Base-by-base conservation (phyloP, 2,797 vertebrate genomes). In the Hypotaenidia okinawae region DNA sequence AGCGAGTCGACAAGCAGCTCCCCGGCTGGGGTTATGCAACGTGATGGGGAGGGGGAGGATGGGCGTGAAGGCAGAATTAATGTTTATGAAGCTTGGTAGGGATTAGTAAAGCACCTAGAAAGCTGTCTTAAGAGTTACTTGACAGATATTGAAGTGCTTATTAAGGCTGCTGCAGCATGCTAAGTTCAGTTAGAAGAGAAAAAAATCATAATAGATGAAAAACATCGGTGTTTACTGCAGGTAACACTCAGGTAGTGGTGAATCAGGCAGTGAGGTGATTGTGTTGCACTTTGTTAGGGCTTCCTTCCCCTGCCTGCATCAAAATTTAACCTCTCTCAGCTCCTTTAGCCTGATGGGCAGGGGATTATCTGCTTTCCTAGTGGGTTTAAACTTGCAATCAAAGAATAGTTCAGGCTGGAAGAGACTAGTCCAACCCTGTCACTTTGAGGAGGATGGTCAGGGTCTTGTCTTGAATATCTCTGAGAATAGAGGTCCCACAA, bases 171-270 rank as follows among this genome's bases (percentile, higher is more conserved):
- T 87, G 76, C 67, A 70, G 82, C 7, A 2, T 5, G 24, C 66
- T 75, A 39, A 61, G 69, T 55, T 68, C 5, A 23, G 67, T 52
- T 76, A 59, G 58, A 58, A 78, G 63, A 30, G 54, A 28, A 32
- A 58, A 28, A 76, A 88, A 19, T 52, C 39, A 47, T 21, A 24
- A 27, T 45, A 62, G 37, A 43, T 57, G 64, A 59, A 30, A 84
- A 80, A 55, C 59, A 57, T 49, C 52, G 80, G 69, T 82, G 89
- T 91, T 78, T 91, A 84, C 35, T 52, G 81, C 39, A 25, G 0
- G 1, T n/a, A 51, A 30, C 23, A 8, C 35, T 39, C 0, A 0
- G 45, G 59, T 23, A 30, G 43, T 1, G 45, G 68, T 72, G 87
- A 70, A n/a, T 69, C 62, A 35, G 79, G 73, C 79, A 68, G 51